Base-by-base conservation (phyloP, 2,797 vertebrate genomes). In the Aldrovandia affinis region DNA sequence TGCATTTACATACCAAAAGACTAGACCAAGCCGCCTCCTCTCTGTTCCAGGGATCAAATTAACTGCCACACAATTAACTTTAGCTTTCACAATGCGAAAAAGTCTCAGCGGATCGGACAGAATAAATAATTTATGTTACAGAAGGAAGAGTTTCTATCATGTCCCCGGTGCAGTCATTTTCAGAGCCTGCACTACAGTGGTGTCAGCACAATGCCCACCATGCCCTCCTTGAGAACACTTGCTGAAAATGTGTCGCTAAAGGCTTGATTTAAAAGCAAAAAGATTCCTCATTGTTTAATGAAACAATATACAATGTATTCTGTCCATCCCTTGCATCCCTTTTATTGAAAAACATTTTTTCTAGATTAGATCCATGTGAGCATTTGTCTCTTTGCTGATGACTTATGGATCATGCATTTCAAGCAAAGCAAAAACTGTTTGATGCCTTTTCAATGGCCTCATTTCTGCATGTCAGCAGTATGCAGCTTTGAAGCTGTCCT, bases 141-240 rank as follows among this genome's bases (percentile, higher is more conserved):
- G 39, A 77, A 57, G 52, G 81, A 83, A 75, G 33, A 83, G 80
- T 88, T 92, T 81, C 22, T 86, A 88, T 91, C 88, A 86, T 88
- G 86, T 10, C 85, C 88, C 81, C 25, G 77, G 50, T 86, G 88
- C 81, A 83, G 85, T 88, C 78, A 85, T 20, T 73, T 83, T 81
- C 61, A 78, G 30, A 50, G 75, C 63, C 79, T 4, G 47, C 86
- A 39, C 61, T 68, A 68, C 65, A 70, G 42, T 70, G 39, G 14
- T 33, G 39, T 50, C 81, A 47, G 25, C 80, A 42, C 55, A 81
- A 36, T 25, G 22, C 78, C 30, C 30, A 80, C 47, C 28, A 36
- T n/a, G 50, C 25, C 52, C 50, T 33, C 47, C 28, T 36, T 80
- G 18, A 54, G 22, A 52, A 81, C 33, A 52, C 50, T 57, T 73